Percentiles rank a stretch among this genome's conserved stretches.
Conservation (phyloP, 1,140 invertebrate species). For the Hycleus phaleratus region DNA sequence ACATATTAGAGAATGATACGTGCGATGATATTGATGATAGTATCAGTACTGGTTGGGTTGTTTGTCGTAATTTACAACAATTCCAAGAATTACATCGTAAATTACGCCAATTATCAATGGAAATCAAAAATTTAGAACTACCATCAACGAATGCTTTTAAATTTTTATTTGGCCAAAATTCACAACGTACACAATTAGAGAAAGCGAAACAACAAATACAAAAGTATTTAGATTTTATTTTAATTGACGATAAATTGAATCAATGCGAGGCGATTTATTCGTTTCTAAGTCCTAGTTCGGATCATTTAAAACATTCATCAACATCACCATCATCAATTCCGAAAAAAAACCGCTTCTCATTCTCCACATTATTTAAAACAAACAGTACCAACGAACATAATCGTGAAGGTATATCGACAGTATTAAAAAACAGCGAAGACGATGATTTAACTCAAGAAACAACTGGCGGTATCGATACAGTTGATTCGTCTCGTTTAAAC, state of each 20-base stretch:
- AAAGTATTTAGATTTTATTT: constrained; percentile 75
- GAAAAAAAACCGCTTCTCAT: constrained; percentile 77
- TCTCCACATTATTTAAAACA: constrained; percentile 76
- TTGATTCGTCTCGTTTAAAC: constrained; percentile 39
- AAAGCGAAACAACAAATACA: constrained; percentile 76
- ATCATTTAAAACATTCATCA: constrained; percentile 71
- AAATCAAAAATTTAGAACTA: constrained; percentile 71
- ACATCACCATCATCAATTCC: constrained; percentile 48
- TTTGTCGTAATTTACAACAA: constrained; percentile 71
- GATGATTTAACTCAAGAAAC: constrained; percentile 66
- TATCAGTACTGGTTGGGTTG: constrained; percentile 75
- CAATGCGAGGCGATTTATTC: constrained; percentile 83
- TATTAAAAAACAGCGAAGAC: constrained; percentile 51
- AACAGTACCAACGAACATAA: constrained; percentile 47
- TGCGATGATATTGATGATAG: constrained; percentile 50
- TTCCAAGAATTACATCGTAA: constrained; percentile 81
- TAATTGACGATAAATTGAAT: constrained; percentile 78
- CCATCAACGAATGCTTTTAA: constrained; percentile 66
- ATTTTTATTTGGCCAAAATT: constrained; percentile 71
- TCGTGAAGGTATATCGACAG: constrained; percentile 36
- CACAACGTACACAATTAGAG: constrained; percentile 62
- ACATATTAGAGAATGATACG: constrained; percentile 57
- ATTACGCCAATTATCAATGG: constrained; percentile 69
- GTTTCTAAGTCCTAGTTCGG: constrained; percentile 82
- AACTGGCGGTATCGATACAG: constrained; percentile 42